A percentile compares a stretch with the other conserved stretches of the same genome.
Conservation (phyloP, 2,113 vertebrate genomes). For the Mus pahari region DNA sequence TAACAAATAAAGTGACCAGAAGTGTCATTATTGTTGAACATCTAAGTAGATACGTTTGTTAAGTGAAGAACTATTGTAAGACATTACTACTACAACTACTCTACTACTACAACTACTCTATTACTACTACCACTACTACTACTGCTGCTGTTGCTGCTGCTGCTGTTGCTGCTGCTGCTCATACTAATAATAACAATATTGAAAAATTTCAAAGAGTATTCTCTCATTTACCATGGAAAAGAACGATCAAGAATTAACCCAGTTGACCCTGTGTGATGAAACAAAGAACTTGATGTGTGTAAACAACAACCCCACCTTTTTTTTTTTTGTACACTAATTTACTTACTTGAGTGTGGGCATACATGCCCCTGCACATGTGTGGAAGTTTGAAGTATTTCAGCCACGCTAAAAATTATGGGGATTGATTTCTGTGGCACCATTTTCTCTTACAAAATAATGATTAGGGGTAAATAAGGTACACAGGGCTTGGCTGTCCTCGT, state of each 20-base stretch:
- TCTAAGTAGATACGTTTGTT: background rate
- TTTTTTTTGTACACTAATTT: background rate
- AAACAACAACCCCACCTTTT: background rate
- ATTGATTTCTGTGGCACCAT: background rate
- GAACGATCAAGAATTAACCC: background rate
- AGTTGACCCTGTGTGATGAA: background rate
- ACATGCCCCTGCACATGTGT: background rate
- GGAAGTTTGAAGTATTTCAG: slow-evolving; percentile 2
- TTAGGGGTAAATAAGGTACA: background rate
- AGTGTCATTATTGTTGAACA: background rate
- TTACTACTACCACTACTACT: no score
- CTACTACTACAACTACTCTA: no score
- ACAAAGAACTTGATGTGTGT: background rate
- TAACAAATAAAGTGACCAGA: background rate
- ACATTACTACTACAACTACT: background rate
- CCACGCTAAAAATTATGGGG: background rate
- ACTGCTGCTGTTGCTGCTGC: no score
- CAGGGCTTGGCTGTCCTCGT: background rate
- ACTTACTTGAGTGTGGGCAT: no score
- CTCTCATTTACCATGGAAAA: background rate
- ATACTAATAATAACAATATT: background rate
- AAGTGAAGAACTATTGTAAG: background rate
- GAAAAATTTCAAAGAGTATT: background rate
- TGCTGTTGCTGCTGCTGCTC: no score
- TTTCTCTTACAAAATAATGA: background rate